Base-by-base conservation (phyloP, 2,113 vertebrate species). In the Crotalus tigris region DNA sequence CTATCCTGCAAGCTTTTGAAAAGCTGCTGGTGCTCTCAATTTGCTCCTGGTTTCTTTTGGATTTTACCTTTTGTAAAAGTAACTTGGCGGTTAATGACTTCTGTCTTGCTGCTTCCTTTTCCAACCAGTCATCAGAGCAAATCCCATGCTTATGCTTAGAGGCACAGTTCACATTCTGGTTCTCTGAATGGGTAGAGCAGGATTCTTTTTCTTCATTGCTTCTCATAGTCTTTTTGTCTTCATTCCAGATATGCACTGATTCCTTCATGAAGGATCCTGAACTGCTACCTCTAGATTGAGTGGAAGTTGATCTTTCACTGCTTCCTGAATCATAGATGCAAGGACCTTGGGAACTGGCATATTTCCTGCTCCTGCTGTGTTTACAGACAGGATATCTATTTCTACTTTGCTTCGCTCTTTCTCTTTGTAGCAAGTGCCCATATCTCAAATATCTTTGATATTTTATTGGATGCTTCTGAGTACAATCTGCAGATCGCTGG, bases 11-110 rank as follows among this genome's bases (percentile, higher is more conserved):
- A 46, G n/a, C 59, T 5, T 92, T 94, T 55, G 96, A 94, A 96
- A 96, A 96, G 51, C 94, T 94, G 26, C 96, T 95, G 11, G 89
- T 75, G 88, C 91, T 0, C 0, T 46, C 93, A 88, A 91, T 92
- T 92, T 95, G 94, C 55, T 95, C 96, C 59, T 94, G 96, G 93
- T 9, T 94, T 95, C 95, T 97, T 96, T 98, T 97, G 86, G 96
- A 95, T 61, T 97, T 96, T 4, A 97, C 93, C 95, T 94, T 97
- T 95, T 98, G 97, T 94, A 98, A 96, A 96, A 98, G 96, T 19
- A 95, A 88, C 92, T 96, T 95, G 91, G 97, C 97, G 55, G 96
- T 97, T 85, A 97, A 5, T 10, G 96, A 94, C 51, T 96, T 95
- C 86, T 97, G 95, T 57, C 91, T 94, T 91, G 81, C 44, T 23